Evolutionary conservation across 2,888 invertebrate species (phyloP), one percentile per base, ranked within the genome.

Genomic region (Ophonus ardosiacus): DNA sequence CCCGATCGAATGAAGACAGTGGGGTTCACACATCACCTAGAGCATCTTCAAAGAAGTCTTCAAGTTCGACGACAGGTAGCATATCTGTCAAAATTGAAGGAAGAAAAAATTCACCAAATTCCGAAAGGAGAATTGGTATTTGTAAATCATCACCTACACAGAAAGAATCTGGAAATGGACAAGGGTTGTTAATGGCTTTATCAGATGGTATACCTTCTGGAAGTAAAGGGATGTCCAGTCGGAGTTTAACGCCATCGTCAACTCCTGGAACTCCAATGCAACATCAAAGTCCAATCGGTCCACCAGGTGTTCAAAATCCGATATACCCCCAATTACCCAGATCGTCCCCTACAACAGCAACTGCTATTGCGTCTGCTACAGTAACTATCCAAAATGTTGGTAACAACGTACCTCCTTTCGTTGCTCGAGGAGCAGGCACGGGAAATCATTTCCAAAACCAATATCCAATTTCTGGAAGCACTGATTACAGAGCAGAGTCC

Each of bases 311-410:
- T 10, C 86, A 89, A 7, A 88, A 89, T 15, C 89, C 89, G 61
- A 93, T 94, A 86, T 95, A 95, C 89, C 94, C 94, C 86, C 93
- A 92, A 83, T 88, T 93, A 87, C 93, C 93, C 10, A 92, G 95
- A 86, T 95, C 95, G 8, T 95, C 95, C 1, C 95, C 95, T 0
- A 95, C 95, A 0, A 95, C 94, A 51, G 94, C 94, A 5, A 93
- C 94, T 0, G 92, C 93, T 18, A 93, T 93, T 85, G 92, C 93
- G 38, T 92, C 93, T 83, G 92, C 93, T 88, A 93, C 93, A 68
- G 91, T 91, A 83, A 91, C 91, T 74, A 90, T 91, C 87, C 94
- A 94, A 90, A 92, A 93, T 84, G 93, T 94, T 87, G 93, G 93
- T 18, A 94, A 93, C 88, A 91, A 93, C 40, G 92, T 93, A 89